Conservation (phyloP, 2,113 vertebrate genomes). For the Lagopus muta region DNA sequence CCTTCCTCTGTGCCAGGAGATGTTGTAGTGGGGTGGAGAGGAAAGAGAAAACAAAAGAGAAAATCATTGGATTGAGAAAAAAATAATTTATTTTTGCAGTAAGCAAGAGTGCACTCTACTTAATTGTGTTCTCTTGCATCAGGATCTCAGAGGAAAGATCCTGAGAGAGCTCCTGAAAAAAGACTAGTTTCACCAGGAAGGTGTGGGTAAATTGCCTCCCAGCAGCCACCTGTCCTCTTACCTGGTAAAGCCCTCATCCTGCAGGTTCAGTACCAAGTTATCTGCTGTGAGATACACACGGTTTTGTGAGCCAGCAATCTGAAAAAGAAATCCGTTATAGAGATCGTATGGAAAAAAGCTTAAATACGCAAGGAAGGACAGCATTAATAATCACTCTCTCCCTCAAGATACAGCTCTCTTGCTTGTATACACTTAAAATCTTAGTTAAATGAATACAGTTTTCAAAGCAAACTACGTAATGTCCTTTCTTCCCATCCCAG, state of each 20-base stretch:
- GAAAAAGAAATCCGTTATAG: not conserved
- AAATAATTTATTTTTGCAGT: not conserved
- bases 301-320: conserved; percentile 92
- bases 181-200: not conserved
- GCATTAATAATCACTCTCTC: not conserved
- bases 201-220: not conserved
- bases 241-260: conserved; percentile 89
- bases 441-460: not conserved
- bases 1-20: conserved; percentile 77
- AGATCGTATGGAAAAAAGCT: not conserved
- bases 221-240: conserved; percentile 30
- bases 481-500: not conserved
- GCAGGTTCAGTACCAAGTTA: conserved; percentile 91
- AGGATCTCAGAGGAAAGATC: not conserved
- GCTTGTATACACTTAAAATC: not conserved
- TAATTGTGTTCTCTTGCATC: not conserved
- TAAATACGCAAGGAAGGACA: accelerated
- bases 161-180: not conserved
- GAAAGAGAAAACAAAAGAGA: not conserved
- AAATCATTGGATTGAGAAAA: not conserved
- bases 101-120: not conserved
- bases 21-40: not conserved
- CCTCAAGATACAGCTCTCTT: not conserved
- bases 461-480: not conserved
- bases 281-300: conserved; percentile 92